These are phyloP conservation scores for Pherbina coryleti DNA, from an alignment of 2,888 invertebrate species.

Conservation along the genomic window DNA sequence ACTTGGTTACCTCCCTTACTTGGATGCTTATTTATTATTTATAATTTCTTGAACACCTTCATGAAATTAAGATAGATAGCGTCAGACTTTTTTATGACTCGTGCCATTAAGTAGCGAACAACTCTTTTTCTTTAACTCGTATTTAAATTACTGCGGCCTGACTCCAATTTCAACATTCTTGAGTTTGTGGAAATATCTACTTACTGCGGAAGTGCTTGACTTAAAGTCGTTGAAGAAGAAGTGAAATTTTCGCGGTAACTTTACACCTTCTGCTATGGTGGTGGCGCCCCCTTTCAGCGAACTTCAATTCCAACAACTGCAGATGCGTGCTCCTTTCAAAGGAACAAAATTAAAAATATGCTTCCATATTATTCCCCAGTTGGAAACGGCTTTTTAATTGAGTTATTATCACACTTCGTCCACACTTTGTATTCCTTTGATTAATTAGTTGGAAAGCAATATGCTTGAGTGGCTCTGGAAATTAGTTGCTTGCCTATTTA, in stretches of 20 bases:
- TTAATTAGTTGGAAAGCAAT: slow-evolving; percentile 15
- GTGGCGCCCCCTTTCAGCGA: not conserved
- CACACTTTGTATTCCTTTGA: slow-evolving; percentile 14
- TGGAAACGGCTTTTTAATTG: slow-evolving; percentile 25
- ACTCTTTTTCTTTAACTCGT: not conserved
- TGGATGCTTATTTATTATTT: not conserved
- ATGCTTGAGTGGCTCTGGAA: slow-evolving; percentile 9
- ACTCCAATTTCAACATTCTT: too few species aligned
- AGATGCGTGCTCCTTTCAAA: too few species aligned
- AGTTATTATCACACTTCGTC: slow-evolving; percentile 24
- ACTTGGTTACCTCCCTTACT: not conserved
- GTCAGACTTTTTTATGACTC: slow-evolving; percentile 14
- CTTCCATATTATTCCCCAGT: not conserved
- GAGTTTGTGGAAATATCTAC: too few species aligned
- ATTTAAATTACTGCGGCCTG: too few species aligned
- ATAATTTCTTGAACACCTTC: not conserved
- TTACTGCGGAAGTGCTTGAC: too few species aligned
- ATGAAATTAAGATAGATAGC: slow-evolving; percentile 18
- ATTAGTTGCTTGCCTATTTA: not conserved
- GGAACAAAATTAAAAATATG: too few species aligned
- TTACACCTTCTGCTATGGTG: not conserved
- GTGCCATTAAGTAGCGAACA: not conserved
- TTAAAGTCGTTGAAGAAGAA: too few species aligned
- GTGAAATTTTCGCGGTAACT: too few species aligned
- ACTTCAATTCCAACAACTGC: too few species aligned